These are phyloP conservation scores for Leptopilina boulardi DNA, from an alignment of 1,140 invertebrate genomes.

Conservation along the genomic window DNA sequence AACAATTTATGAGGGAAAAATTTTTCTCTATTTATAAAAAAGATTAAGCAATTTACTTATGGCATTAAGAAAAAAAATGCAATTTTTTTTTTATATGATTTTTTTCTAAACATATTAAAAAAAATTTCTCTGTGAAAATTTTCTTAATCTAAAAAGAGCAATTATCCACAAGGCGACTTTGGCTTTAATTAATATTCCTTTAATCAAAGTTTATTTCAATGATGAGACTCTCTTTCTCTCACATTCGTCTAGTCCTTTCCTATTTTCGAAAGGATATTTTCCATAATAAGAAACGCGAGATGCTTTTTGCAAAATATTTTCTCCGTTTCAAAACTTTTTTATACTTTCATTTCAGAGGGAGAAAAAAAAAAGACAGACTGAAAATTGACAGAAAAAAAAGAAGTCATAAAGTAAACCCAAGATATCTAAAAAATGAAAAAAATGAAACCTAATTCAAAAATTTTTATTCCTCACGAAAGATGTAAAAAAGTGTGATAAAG, in stretches of 20 bases:
- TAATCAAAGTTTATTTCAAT: conserved; percentile 28
- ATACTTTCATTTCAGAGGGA: background rate
- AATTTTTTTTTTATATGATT: no score
- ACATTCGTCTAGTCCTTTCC: no score
- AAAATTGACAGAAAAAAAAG: background rate
- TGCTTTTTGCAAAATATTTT: conserved; percentile 3
- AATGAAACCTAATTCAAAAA: background rate
- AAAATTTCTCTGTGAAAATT: no score
- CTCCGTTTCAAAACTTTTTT: background rate
- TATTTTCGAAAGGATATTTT: no score
- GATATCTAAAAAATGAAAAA: background rate
- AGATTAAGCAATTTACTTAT: background rate
- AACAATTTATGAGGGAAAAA: no score
- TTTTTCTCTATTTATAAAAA: background rate
- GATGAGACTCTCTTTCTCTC: conserved; percentile 10
- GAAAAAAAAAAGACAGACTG: background rate
- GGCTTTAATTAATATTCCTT: conserved; percentile 31
- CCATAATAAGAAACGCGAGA: background rate
- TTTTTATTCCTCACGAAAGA: background rate
- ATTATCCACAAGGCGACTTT: background rate
- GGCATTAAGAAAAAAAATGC: background rate
- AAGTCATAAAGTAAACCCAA: background rate
- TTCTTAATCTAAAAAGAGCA: background rate
- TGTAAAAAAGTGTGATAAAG: background rate
- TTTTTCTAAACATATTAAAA: no score